Percentiles rank a stretch among this genome's conserved stretches.
Evolutionary conservation across 2,113 vertebrate genomes (phyloP).

Genomic region (Pteropus alecto): DNA sequence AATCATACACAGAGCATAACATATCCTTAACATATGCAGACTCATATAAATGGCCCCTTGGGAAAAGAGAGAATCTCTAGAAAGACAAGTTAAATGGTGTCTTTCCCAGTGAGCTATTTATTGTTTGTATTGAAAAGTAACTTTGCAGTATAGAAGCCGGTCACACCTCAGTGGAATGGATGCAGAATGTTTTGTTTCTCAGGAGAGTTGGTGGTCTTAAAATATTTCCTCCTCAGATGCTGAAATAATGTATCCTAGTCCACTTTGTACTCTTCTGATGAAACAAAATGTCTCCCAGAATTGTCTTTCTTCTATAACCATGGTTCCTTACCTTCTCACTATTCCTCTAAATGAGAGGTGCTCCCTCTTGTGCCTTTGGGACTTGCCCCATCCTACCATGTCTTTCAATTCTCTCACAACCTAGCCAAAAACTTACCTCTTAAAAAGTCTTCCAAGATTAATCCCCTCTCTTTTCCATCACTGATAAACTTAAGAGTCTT

Average conservation of each 20-base stretch:
- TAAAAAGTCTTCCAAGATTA: slow-evolving; percentile 3
- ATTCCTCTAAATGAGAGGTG: background rate
- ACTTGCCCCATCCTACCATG: background rate
- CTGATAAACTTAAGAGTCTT: background rate
- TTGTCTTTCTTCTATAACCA: background rate
- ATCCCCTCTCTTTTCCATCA: background rate
- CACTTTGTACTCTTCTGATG: background rate
- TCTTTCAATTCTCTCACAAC: background rate
- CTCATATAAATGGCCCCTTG: background rate
- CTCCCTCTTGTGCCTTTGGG: background rate
- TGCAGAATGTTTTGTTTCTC: background rate
- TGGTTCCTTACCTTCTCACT: background rate
- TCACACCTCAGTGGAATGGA: background rate
- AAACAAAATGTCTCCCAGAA: background rate
- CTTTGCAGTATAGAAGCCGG: background rate
- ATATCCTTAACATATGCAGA: background rate
- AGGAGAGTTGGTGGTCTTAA: background rate
- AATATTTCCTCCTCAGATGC: background rate
- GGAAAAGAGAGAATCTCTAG: background rate
- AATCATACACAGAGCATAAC: background rate
- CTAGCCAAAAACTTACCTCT: background rate
- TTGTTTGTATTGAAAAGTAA: slow-evolving; percentile 13
- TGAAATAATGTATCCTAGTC: background rate
- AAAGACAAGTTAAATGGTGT: background rate
- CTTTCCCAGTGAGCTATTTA: background rate